phyloP scores from a whole-genome alignment of 2,113 vertebrate genomes.

The Chascanopsetta lugubris region DNA sequence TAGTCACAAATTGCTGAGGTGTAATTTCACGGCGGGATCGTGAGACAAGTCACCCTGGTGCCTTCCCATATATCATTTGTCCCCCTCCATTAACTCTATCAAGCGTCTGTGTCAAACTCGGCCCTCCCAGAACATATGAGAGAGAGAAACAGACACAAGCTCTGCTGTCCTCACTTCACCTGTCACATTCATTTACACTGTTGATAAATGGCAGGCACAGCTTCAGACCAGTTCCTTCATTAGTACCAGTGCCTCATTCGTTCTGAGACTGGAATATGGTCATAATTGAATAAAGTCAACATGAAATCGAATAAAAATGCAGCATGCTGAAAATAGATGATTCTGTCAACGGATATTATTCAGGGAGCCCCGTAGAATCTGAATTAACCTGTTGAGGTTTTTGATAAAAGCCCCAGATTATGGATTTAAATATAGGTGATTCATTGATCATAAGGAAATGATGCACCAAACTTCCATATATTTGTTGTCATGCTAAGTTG shows the following conservation, averaged over 20 bases:
- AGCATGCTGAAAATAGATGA: neutral
- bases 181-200: neutral
- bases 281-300: neutral
- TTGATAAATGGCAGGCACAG: slow-evolving; percentile 3
- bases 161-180: slow-evolving; percentile 3
- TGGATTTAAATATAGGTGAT: neutral
- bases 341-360: neutral
- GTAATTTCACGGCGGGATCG: slow-evolving; percentile 22
- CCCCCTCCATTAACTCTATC: slow-evolving; percentile 32
- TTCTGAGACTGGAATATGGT: slow-evolving; percentile 4
- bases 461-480: no score
- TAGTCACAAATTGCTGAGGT: slow-evolving; percentile 21
- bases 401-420: neutral
- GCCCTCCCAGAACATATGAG: slow-evolving; percentile 1
- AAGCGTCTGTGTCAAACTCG: slow-evolving; percentile 16
- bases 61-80: slow-evolving; percentile 43
- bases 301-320: neutral
- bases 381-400: no score
- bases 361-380: neutral
- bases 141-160: slow-evolving; percentile 1
- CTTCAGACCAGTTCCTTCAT: slow-evolving; percentile 6
- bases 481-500: no score
- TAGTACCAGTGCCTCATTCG: neutral
- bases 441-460: no score
- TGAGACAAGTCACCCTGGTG: slow-evolving; percentile 20